Percentiles rank a stretch among this genome's conserved stretches.
phyloP scores from a whole-genome alignment of 2,797 vertebrate species.

The Sebastes kiyomatsui region DNA sequence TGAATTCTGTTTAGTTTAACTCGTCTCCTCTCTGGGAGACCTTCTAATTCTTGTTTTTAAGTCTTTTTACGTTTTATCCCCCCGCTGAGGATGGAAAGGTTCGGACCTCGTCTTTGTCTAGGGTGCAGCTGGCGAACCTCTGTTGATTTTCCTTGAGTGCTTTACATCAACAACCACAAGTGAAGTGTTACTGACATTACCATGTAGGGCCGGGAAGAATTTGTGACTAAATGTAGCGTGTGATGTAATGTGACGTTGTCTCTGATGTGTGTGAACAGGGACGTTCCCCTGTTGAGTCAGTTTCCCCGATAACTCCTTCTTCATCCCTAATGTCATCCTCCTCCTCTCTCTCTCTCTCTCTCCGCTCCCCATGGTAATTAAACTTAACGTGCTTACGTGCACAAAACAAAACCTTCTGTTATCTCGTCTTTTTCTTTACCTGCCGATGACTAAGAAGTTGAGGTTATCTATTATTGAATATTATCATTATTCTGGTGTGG shows the following conservation, averaged over 20 bases:
- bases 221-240: constrained; percentile 87
- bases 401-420: constrained; percentile 59
- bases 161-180: constrained; percentile 80
- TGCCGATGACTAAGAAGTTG: background rate
- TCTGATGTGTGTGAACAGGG: constrained; percentile 63
- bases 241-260: constrained; percentile 85
- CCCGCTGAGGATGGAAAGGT: constrained; percentile 37
- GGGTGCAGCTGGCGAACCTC: constrained; percentile 83
- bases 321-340: constrained; percentile 58
- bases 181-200: constrained; percentile 87
- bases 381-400: constrained; percentile 73
- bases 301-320: constrained; percentile 45
- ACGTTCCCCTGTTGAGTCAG: constrained; percentile 59
- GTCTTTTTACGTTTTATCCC: constrained; percentile 68
- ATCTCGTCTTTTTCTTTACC: constrained; percentile 19
- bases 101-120: constrained; percentile 83
- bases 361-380: constrained; percentile 91
- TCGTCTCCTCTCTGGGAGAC: constrained; percentile 51
- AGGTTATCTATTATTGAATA: background rate
- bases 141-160: constrained; percentile 92
- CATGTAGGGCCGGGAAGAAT: constrained; percentile 88
- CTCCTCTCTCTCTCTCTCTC: constrained; percentile 68
- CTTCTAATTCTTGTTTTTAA: constrained; percentile 59
- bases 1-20: constrained; percentile 65
- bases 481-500: background rate